Evolutionary conservation across 2,888 invertebrate genomes (phyloP).

Genomic region (Lysandra coridon): DNA sequence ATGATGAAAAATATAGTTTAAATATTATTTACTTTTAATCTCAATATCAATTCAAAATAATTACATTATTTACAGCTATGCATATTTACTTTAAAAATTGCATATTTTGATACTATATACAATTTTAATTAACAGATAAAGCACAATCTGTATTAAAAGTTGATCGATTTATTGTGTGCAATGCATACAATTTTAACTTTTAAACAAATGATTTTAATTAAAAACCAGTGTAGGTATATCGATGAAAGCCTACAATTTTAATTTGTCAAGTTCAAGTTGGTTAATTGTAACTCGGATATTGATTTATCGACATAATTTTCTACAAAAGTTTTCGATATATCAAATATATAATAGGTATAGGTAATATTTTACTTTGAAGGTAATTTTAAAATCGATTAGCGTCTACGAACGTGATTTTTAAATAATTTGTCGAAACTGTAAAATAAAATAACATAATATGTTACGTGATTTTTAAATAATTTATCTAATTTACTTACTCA

Average conservation of each 20-base stretch:
- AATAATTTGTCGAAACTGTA: too few species aligned
- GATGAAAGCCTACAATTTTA: constrained; percentile 3
- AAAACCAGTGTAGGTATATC: constrained; percentile 17
- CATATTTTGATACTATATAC: too few species aligned
- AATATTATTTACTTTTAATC: background rate
- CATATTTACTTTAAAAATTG: too few species aligned
- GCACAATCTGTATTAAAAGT: background rate
- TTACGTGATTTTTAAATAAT: background rate
- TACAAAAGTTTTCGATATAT: background rate
- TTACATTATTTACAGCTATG: too few species aligned
- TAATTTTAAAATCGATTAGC: background rate
- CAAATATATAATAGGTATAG: too few species aligned
- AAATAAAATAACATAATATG: background rate
- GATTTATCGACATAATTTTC: background rate
- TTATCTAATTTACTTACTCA: background rate
- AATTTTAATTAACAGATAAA: too few species aligned
- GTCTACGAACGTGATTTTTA: background rate
- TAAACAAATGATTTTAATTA: constrained; percentile 9
- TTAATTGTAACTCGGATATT: background rate
- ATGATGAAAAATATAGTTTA: background rate
- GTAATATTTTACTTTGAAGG: background rate
- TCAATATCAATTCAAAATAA: background rate
- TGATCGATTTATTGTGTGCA: constrained; percentile 5
- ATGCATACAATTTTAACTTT: constrained; percentile 4
- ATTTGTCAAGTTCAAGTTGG: constrained; percentile 23